phyloP scores from a whole-genome alignment of 2,113 vertebrate genomes.

The Podarcis cretensis region DNA sequence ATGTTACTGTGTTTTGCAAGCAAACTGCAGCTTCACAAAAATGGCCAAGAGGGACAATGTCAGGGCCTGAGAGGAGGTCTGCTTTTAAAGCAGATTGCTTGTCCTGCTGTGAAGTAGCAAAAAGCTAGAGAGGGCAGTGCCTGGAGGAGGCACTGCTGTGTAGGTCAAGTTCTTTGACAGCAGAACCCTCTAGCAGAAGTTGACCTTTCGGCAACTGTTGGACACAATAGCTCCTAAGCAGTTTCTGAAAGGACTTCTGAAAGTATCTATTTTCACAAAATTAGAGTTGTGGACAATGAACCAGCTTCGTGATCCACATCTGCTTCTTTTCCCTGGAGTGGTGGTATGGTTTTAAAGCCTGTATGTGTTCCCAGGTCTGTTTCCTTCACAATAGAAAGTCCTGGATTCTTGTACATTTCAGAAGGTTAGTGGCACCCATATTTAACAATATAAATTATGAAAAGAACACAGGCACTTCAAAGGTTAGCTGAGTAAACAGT shows the following conservation, averaged over 20 bases:
- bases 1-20: not conserved
- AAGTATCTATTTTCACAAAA: slow-evolving; percentile 52
- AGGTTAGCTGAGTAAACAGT: too few relatives aligned
- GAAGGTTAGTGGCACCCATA: too few relatives aligned
- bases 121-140: not conserved
- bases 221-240: slow-evolving; percentile 44
- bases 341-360: not conserved
- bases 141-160: not conserved
- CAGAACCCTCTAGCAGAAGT: slow-evolving; percentile 27
- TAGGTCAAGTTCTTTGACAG: slow-evolving; percentile 39
- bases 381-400: too few relatives aligned
- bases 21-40: rapidly evolving
- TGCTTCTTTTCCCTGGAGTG: slow-evolving; percentile 19
- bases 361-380: too few relatives aligned
- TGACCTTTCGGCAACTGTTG: slow-evolving; percentile 52
- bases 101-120: not conserved
- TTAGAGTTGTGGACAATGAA: slow-evolving; percentile 28
- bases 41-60: not conserved
- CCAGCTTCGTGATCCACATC: slow-evolving; percentile 45
- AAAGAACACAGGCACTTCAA: too few relatives aligned
- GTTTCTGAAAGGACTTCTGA: slow-evolving; percentile 3
- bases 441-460: too few relatives aligned
- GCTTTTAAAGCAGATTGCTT: not conserved
- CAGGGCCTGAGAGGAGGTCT: not conserved
- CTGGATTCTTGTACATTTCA: too few relatives aligned